Evolutionary conservation across 1,140 invertebrate species (phyloP), one percentile per base, ranked within the genome.

Genomic region (Riptortus pedestris): DNA sequence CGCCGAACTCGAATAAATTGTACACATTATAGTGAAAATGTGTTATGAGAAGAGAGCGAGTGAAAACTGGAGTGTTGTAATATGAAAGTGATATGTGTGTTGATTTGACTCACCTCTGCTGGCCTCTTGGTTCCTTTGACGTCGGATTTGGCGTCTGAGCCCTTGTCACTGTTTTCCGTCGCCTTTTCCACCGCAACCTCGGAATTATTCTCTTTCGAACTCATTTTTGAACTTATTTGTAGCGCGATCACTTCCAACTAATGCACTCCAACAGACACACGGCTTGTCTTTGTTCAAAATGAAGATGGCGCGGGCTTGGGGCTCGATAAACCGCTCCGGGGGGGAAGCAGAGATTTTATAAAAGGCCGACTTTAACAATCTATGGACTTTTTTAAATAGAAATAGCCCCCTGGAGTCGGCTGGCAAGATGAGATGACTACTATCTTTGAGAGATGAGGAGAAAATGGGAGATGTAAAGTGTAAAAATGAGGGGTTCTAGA

Each of bases 51-150:
- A n/a, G n/a, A n/a, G n/a, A n/a, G n/a, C n/a, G n/a, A n/a, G n/a
- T n/a, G n/a, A n/a, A n/a, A n/a, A n/a, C n/a, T n/a, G n/a, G n/a
- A n/a, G n/a, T n/a, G n/a, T n/a, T n/a, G n/a, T n/a, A n/a, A n/a
- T n/a, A n/a, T n/a, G n/a, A n/a, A n/a, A n/a, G n/a, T n/a, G n/a
- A n/a, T n/a, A n/a, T n/a, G n/a, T n/a, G n/a, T 48, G 51, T 64
- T 62, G 28, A 29, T 31, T 20, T 51, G 58, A 84, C 85, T 86
- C 78, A 90, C 88, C 82, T 90, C 88, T 71, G 87, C 85, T 77
- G 87, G 81, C 80, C 88, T 85, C 79, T 91, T 90, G 74, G 85
- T 87, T 75, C 87, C 87, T 80, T 90, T 90, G 70, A 89, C 79
- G 72, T 88, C 86, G 74, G 84, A 85, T 79, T 90, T 89, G 47